Base-by-base conservation (phyloP, 2,797 vertebrate species). In the Orientallactaga sibirica region DNA sequence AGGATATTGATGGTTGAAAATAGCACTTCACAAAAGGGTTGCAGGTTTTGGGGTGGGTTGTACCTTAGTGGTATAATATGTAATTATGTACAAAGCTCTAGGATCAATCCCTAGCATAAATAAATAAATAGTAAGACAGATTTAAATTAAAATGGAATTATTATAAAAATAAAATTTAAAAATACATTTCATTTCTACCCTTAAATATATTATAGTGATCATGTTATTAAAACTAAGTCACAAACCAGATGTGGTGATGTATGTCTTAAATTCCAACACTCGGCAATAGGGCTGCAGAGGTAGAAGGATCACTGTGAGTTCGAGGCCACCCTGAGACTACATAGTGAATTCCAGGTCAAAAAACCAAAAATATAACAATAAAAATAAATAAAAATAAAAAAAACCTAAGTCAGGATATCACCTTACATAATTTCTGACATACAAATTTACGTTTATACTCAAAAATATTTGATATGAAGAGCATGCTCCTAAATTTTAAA, bases 381-480 rank as follows among this genome's bases (percentile, higher is more conserved):
- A 37, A 37, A 37, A 37, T 37, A 37, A 37, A 37, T 37, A 37
- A 37, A 37, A 37, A 37, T 37, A 37, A 37, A 37, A 37, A 48
- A 48, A 48, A 48, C 48, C 48, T 48, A 48, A 48, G 6, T 88
- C 5, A 88, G 41, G 62, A 67, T 12, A 68, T 10, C 19, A 29
- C 7, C 24, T 55, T 25, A 81, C 15, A 61, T 61, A 48, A 62
- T 4, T 77, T 84, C 64, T 83, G 70, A 61, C 33, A 77, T 33
- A 37, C 12, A 86, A 86, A 78, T 86, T 93, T 80, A 73, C 3
- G 77, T 92, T 86, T 27, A 79, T 58, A 48, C 52, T 67, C 7
- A 93, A 86, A 92, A 83, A 73, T 76, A 82, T 77, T 82, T 86
- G 62, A 95, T 86, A 62, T 78, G 15, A 88, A 11, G 29, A 85